Base-by-base conservation (phyloP, 2,797 vertebrate genomes). In the Lepilemur ruficaudatus region DNA sequence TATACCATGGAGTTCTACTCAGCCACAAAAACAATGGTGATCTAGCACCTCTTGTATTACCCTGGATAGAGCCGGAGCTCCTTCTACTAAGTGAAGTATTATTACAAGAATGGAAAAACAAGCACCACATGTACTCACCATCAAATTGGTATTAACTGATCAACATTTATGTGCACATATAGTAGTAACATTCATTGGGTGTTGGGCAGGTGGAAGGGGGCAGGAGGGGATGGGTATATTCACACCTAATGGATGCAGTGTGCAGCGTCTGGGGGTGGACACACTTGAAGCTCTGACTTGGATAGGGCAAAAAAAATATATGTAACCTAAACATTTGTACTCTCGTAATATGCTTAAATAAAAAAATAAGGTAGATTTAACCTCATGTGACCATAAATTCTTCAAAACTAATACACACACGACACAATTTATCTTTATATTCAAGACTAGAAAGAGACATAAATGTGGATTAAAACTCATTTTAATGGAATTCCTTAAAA, bases 401-500 rank as follows among this genome's bases (percentile, higher is more conserved):
- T 85, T 96, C 70, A 93, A 79, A 85, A 43, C 9, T 50, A 84
- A 84, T 35, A 79, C 4, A 28, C 15, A 57, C 38, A 87, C 17
- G 73, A 69, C 3, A 79, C 63, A 30, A 91, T 95, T 46, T 75
- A 25, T 76, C 12, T 86, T 95, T 76, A 30, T 70, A 84, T 69
- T 93, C 4, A 55, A 87, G 41, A 52, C 43, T 80, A 92, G 12
- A 96, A 96, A 86, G 76, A 95, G 46, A 75, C 25, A 90, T 57
- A 1, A 73, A 28, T 89, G n/a, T 73, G 25, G 15, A 94, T 88
- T 89, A 94, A 95, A 89, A 87, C 3, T 93, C n/a, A 79, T 43
- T 23, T 93, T 13, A 84, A 78, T 48, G 93, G 23, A 95, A 91
- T 86, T 86, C 10, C 22, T 93, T 78, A 59, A 80, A 93, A 93